A percentile compares a stretch with the other conserved stretches of the same genome.
Evolutionary conservation across 2,797 vertebrate genomes (phyloP).

Genomic region (Sardinella longiceps): DNA sequence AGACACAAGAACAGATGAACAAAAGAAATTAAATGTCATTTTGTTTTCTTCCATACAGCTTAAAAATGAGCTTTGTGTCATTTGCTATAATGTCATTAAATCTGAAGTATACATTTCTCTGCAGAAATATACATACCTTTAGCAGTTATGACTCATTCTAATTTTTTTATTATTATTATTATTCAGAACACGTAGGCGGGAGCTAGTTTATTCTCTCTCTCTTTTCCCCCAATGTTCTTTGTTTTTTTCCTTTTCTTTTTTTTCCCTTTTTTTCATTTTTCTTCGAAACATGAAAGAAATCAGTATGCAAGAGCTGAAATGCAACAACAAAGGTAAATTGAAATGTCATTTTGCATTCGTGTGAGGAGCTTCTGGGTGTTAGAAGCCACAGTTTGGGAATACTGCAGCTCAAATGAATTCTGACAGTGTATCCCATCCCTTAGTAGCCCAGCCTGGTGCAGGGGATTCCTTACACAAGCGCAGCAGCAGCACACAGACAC

Average conservation of each 20-base stretch:
- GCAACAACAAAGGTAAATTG: slow-evolving; percentile 61
- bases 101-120: slow-evolving; percentile 25
- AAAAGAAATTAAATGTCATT: slow-evolving; percentile 39
- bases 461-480: slow-evolving; percentile 11
- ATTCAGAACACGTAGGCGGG: no score
- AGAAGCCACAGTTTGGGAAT: slow-evolving; percentile 36
- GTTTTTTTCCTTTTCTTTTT: slow-evolving; percentile 32
- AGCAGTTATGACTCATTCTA: background rate
- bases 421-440: slow-evolving; percentile 45
- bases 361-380: slow-evolving; percentile 54
- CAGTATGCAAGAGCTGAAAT: slow-evolving; percentile 52
- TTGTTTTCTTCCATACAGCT: slow-evolving; percentile 32
- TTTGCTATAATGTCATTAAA: slow-evolving; percentile 45
- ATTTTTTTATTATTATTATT: no score
- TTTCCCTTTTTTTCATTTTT: slow-evolving; percentile 52
- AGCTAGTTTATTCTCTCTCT: slow-evolving; percentile 33
- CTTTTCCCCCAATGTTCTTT: slow-evolving; percentile 7
- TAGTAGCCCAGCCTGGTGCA: slow-evolving; percentile 31
- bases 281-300: slow-evolving; percentile 45
- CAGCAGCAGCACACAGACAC: background rate
- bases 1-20: slow-evolving; percentile 29
- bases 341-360: slow-evolving; percentile 65
- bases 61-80: no score
- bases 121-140: slow-evolving; percentile 45
- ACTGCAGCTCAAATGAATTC: slow-evolving; percentile 51